A percentile compares a stretch with the other conserved stretches of the same genome.
phyloP scores from a whole-genome alignment of 2,888 invertebrate genomes.

The Luperina nickerlii region DNA sequence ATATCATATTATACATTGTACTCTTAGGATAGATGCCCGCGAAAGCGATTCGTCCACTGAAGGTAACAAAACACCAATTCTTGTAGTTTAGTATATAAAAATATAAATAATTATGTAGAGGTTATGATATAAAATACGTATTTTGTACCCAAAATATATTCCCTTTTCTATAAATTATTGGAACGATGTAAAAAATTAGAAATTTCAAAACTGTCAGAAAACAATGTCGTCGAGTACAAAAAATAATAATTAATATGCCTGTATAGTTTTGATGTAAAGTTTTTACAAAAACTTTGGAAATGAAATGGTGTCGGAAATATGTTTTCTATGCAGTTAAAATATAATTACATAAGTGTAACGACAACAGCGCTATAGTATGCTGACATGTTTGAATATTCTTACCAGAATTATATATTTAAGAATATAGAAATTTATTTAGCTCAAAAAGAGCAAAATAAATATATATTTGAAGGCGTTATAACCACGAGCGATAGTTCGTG shows the following conservation, averaged over 20 bases:
- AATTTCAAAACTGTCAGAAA: neutral
- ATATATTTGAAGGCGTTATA: conserved; percentile 28
- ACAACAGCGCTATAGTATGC: conserved; percentile 32
- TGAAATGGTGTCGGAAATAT: conserved; percentile 5
- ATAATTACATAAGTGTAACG: conserved; percentile 1
- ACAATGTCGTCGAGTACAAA: neutral
- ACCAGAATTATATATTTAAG: conserved; percentile 44
- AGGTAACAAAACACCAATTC: conserved; percentile 88
- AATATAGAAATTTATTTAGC: conserved; percentile 12
- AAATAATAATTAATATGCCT: neutral
- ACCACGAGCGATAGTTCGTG: conserved; percentile 60
- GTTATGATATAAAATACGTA: conserved; percentile 55
- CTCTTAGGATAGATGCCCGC: conserved; percentile 76
- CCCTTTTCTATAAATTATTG: conserved; percentile 8
- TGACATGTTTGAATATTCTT: conserved; percentile 24
- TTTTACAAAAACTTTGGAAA: conserved; percentile 15
- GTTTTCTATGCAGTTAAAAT: conserved; percentile 6
- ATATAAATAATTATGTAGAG: conserved; percentile 53
- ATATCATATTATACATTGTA: conserved; percentile 58
- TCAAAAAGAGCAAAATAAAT: conserved; percentile 4
- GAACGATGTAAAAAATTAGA: neutral
- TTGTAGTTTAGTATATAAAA: conserved; percentile 72
- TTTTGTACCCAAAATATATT: conserved; percentile 33
- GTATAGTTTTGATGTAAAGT: conserved; percentile 15
- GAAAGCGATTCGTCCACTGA: conserved; percentile 88